These are phyloP conservation scores for Sander vitreus DNA, from an alignment of 2,113 vertebrate genomes.

Conservation along the genomic window DNA sequence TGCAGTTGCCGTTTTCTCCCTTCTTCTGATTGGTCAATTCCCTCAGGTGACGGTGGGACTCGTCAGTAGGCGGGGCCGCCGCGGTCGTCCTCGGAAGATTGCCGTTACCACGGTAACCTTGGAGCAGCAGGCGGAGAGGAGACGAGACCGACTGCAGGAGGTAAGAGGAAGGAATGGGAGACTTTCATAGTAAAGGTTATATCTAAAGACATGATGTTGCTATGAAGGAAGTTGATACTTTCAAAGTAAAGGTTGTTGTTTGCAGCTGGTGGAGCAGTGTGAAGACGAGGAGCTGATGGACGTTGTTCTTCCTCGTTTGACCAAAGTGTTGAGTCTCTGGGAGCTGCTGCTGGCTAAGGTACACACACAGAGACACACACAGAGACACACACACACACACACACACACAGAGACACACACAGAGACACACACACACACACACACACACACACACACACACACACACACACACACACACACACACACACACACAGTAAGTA, in stretches of 20 bases:
- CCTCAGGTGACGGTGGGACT: slow-evolving; percentile 57
- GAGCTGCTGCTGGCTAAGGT: slow-evolving; percentile 96
- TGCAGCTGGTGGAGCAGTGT: slow-evolving; percentile 86
- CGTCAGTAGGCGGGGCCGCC: slow-evolving; percentile 61
- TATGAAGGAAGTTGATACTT: neutral
- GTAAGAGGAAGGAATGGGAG: slow-evolving; percentile 68
- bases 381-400: no score
- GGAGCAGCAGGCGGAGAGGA: slow-evolving; percentile 81
- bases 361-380: neutral
- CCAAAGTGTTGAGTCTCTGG: slow-evolving; percentile 90
- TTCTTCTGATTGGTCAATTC: neutral
- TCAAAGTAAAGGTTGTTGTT: neutral
- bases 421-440: no score
- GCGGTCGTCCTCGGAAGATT: slow-evolving; percentile 75
- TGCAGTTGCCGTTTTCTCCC: no score
- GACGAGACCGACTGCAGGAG: slow-evolving; percentile 88
- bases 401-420: no score
- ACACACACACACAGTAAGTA: no score
- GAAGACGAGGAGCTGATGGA: slow-evolving; percentile 92
- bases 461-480: no score
- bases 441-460: no score
- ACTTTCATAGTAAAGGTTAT: neutral
- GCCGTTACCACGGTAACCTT: slow-evolving; percentile 63
- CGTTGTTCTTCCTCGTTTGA: slow-evolving; percentile 89
- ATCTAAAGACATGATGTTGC: no score